Evolutionary conservation across 2,888 invertebrate genomes (phyloP).

Genomic region (Athalia circularis): DNA sequence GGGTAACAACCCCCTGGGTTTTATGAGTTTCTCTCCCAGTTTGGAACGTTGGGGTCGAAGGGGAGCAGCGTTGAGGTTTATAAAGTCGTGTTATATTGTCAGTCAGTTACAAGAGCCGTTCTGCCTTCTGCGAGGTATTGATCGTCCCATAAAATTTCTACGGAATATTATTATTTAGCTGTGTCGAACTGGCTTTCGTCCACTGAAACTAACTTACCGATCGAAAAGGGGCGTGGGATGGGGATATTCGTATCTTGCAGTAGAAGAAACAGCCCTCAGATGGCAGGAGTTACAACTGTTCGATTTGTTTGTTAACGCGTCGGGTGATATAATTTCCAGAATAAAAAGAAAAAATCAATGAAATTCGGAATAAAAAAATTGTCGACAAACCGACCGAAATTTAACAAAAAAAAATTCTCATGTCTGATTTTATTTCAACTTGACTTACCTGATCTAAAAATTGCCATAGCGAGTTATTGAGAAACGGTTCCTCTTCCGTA

Average conservation of each 20-base stretch:
- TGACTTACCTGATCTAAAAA: slow-evolving; percentile 19
- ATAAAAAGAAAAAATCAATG: neutral
- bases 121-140: neutral
- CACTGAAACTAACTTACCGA: slow-evolving; percentile 50
- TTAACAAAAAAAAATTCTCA: too few species aligned
- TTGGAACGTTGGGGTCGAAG: too few species aligned
- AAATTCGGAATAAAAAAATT: neutral
- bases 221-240: slow-evolving; percentile 36
- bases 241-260: neutral
- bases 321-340: neutral
- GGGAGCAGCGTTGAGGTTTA: too few species aligned
- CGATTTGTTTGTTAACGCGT: neutral
- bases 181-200: slow-evolving; percentile 52
- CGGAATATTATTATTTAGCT: slow-evolving; percentile 45
- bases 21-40: too few species aligned
- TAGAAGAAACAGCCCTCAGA: slow-evolving; percentile 24
- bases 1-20: too few species aligned
- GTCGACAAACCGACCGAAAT: neutral
- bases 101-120: too few species aligned
- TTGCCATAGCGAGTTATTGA: neutral
- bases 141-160: neutral
- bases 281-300: slow-evolving; percentile 27
- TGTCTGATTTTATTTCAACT: neutral
- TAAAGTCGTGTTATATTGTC: too few species aligned
- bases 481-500: neutral